Base-by-base conservation (phyloP, 2,113 vertebrate species). In the Cavia aperea region DNA sequence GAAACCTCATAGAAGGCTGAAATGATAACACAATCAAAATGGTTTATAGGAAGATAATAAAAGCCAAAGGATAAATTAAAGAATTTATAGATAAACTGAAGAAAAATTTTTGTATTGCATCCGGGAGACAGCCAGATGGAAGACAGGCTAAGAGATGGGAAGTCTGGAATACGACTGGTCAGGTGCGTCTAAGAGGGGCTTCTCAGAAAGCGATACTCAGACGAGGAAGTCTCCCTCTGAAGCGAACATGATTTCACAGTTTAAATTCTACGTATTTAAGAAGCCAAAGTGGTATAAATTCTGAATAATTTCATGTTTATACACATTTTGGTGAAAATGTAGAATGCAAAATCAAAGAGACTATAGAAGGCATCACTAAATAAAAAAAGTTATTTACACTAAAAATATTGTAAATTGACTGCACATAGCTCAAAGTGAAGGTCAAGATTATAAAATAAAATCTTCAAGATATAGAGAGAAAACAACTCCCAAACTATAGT, bases 241-340 rank as follows among this genome's bases (percentile, higher is more conserved):
- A 92, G 29, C 66, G 7, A 66, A 26, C 1, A 46, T 6, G 19
- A 18, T 56, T 92, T 84, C 18, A 81, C 29, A 87, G 62, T 88
- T 79, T 79, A 81, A 56, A 46, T 72, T 93, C 29, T 90, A 49
- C 65, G 36, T 62, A 79, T 73, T 89, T 26, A 75, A 84, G 33
- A 72, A 82, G 29, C 3, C 3, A 43, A 82, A 78, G 2, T 70
- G 86, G 58, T 63, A 51, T 72, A 78, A 89, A 81, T 29, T 79
- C 60, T 36, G 86, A 89, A 58, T 83, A 93, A 84, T 68, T 83
- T 12, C 31, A 86, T 10, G 51, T 16, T 39, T 91, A 70, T 18
- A 65, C 16, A 92, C 49, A 65, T 89, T 82, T 89, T 84, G 82
- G 23, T 79, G 31, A 84, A 92, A 92, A 8, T 66, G 92, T 19